A percentile compares a stretch with the other conserved stretches of the same genome.
Evolutionary conservation across 2,113 vertebrate genomes (phyloP).

Genomic region (Numida meleagris): DNA sequence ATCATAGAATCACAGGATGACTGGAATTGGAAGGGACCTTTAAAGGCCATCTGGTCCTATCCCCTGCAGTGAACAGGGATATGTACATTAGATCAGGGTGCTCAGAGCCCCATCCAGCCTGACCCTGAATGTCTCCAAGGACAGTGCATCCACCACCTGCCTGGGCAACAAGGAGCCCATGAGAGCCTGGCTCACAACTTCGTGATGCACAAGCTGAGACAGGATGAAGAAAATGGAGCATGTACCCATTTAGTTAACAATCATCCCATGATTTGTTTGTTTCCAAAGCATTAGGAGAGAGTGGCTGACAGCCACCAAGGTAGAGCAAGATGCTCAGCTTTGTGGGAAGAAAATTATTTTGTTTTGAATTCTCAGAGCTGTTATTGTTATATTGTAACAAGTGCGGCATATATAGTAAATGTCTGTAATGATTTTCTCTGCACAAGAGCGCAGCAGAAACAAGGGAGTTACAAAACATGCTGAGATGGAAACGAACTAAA

Average conservation of each 20-base stretch:
- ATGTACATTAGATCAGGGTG: no score
- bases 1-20: no score
- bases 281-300: not conserved
- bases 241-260: not conserved
- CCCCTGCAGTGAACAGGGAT: no score
- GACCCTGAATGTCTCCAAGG: no score
- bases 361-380: not conserved
- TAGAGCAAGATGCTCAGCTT: not conserved
- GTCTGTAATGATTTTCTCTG: not conserved
- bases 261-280: not conserved
- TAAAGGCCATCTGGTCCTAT: no score
- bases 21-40: no score
- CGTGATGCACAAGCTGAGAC: not conserved
- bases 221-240: not conserved
- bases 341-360: not conserved
- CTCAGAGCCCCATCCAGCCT: no score
- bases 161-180: not conserved
- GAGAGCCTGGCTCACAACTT: not conserved
- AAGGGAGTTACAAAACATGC: not conserved
- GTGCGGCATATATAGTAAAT: not conserved
- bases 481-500: constrained; percentile 12
- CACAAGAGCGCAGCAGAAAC: not conserved
- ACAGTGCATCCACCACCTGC: no score
- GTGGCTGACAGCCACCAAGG: not conserved
- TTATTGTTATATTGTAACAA: not conserved